Evolutionary conservation across 2,113 vertebrate genomes (phyloP).

Genomic region (Seriola rivoliana): DNA sequence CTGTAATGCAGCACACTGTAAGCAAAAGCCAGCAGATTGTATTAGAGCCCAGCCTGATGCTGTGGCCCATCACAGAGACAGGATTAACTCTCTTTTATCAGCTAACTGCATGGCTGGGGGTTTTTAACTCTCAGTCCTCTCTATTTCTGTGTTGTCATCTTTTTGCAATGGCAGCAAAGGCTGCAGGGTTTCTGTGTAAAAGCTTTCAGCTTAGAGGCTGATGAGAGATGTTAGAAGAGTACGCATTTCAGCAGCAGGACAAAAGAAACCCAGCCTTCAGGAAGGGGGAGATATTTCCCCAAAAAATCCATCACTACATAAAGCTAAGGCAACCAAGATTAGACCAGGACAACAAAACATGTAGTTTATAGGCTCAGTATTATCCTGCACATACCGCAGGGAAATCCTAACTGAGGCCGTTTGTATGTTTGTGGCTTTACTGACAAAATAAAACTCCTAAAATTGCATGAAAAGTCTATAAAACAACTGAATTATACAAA

Average conservation of each 20-base stretch:
- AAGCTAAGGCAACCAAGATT: slow-evolving; percentile 10
- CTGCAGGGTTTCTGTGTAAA: slow-evolving; percentile 53
- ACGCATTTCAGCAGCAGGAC: slow-evolving; percentile 24
- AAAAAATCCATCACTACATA: slow-evolving; percentile 1
- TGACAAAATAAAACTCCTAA: neutral
- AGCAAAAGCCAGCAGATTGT: slow-evolving; percentile 52
- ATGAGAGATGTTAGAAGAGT: slow-evolving; percentile 11
- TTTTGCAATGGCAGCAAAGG: slow-evolving; percentile 63
- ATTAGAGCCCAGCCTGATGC: slow-evolving; percentile 41
- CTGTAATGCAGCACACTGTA: slow-evolving; percentile 45
- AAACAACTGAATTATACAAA: neutral
- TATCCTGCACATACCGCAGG: neutral
- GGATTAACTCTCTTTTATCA: slow-evolving; percentile 79
- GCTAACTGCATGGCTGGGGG: slow-evolving; percentile 59
- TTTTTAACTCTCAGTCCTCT: slow-evolving; percentile 58
- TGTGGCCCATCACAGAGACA: slow-evolving; percentile 49
- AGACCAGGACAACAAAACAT: neutral
- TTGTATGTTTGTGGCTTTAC: neutral
- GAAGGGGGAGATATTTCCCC: neutral
- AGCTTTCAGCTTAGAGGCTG: slow-evolving; percentile 37
- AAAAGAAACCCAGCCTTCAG: slow-evolving; percentile 30
- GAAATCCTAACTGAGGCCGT: neutral
- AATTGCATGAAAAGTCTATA: neutral
- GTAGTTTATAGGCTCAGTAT: neutral
- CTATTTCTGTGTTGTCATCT: slow-evolving; percentile 70